These are phyloP conservation scores for Leucosticte australis DNA, from an alignment of 2,113 vertebrate genomes.

Conservation along the genomic window DNA sequence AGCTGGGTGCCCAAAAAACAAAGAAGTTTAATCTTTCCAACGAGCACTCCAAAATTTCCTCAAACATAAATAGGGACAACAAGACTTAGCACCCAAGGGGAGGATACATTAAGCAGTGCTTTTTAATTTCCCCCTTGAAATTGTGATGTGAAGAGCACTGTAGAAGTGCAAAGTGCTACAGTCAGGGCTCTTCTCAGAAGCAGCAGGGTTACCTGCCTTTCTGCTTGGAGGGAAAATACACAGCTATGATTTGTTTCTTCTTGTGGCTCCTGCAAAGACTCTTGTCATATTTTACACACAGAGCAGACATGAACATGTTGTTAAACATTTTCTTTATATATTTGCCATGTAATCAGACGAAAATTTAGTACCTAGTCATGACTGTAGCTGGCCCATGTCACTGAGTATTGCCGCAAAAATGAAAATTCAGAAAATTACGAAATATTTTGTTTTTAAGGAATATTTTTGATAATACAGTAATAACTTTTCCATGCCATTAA, in stretches of 20 bases:
- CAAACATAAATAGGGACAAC: not conserved
- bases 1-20: not conserved
- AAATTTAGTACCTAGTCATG: not conserved
- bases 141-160: not conserved
- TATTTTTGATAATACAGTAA: not conserved
- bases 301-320: not conserved
- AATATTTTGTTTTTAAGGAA: not conserved
- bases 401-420: not conserved
- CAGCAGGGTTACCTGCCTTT: not conserved
- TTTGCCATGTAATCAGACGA: not conserved
- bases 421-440: not conserved
- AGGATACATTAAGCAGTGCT: rapidly evolving
- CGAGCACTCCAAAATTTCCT: not conserved
- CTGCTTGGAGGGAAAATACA: not conserved
- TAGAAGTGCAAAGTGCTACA: not conserved
- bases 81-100: not conserved
- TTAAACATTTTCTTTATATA: not conserved
- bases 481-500: not conserved
- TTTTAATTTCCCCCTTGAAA: not conserved
- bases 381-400: not conserved
- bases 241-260: not conserved
- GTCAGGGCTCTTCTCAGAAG: not conserved
- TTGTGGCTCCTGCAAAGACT: not conserved
- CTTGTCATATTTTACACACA: not conserved
- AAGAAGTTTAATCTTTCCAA: not conserved